Evolutionary conservation across 2,113 vertebrate species (phyloP).

Genomic region (Taxidea taxus): DNA sequence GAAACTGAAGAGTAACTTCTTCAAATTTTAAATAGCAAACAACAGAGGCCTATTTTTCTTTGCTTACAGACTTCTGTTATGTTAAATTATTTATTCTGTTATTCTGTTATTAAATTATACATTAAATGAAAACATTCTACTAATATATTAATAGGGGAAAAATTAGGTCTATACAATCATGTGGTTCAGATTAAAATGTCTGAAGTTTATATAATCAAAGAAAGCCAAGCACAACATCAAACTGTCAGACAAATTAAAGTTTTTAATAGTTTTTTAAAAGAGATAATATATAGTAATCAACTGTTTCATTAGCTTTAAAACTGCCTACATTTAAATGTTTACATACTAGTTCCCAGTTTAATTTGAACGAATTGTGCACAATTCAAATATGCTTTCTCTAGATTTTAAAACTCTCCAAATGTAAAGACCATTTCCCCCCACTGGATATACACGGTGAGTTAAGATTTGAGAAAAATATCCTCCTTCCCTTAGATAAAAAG

Average conservation of each 20-base stretch:
- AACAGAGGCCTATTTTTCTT: background rate
- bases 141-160: slow-evolving; percentile 23
- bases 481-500: background rate
- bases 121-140: slow-evolving; percentile 38
- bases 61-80: background rate
- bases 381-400: slow-evolving; percentile 30
- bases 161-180: slow-evolving; percentile 46
- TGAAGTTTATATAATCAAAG: slow-evolving; percentile 43
- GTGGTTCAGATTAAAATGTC: slow-evolving; percentile 46
- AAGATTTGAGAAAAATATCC: background rate
- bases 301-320: slow-evolving; percentile 26
- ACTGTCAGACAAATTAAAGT: slow-evolving; percentile 50
- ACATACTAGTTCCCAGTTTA: slow-evolving; percentile 28
- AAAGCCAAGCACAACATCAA: slow-evolving; percentile 32
- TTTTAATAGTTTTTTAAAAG: background rate
- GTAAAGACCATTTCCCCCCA: background rate
- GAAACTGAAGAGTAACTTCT: background rate
- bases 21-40: background rate
- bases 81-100: too few relatives aligned
- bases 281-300: slow-evolving; percentile 11
- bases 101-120: slow-evolving; percentile 1
- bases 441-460: background rate
- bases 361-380: slow-evolving; percentile 44
- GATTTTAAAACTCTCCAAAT: background rate
- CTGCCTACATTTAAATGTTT: background rate